phyloP scores from a whole-genome alignment of 2,797 vertebrate genomes.

The Smutsia temminckii region DNA sequence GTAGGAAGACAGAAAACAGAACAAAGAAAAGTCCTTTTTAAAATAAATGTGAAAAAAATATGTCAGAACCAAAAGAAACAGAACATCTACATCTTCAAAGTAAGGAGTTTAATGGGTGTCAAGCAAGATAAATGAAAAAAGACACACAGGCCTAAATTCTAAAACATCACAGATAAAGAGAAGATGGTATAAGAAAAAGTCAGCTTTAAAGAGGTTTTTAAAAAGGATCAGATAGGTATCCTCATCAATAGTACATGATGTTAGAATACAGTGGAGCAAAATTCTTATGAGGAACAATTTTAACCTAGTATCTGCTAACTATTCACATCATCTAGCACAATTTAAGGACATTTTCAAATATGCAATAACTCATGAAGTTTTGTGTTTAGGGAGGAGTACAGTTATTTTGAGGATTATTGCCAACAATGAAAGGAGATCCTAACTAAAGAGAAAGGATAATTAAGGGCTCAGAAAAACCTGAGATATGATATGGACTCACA shows the following conservation, averaged over 20 bases:
- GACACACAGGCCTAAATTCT: background rate
- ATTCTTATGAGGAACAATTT: background rate
- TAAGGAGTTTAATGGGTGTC: background rate
- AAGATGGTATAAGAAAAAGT: background rate
- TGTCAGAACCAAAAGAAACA: background rate
- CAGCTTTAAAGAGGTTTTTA: background rate
- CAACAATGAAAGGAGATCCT: background rate
- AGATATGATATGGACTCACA: background rate
- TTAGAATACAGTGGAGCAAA: background rate
- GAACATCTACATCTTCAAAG: background rate
- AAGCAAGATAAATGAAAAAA: background rate
- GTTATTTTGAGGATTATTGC: background rate
- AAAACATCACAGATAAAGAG: background rate
- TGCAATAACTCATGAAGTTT: background rate
- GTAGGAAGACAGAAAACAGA: background rate
- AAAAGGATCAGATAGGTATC: background rate
- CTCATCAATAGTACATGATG: background rate
- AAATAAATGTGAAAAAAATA: background rate
- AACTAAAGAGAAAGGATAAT: background rate
- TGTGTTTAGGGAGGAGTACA: background rate
- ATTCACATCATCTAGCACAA: background rate
- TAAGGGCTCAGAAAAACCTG: background rate
- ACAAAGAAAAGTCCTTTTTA: background rate
- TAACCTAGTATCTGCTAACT: background rate
- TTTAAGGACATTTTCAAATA: background rate